phyloP scores from a whole-genome alignment of 2,888 invertebrate species.

The Ecliptopera silaceata region DNA sequence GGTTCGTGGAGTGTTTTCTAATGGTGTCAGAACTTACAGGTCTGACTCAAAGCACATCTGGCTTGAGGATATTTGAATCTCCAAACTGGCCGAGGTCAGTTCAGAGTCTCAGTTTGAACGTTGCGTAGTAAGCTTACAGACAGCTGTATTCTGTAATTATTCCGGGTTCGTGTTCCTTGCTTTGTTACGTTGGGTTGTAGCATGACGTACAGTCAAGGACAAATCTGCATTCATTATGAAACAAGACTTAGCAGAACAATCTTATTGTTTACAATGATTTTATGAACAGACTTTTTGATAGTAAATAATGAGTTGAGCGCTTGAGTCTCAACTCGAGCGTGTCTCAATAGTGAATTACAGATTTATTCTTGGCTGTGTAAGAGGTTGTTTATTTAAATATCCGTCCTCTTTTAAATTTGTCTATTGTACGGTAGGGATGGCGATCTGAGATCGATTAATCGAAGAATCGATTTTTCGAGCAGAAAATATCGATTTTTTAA shows the following conservation, averaged over 20 bases:
- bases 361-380: neutral
- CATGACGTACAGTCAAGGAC: neutral
- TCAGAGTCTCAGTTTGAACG: constrained; percentile 2
- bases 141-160: neutral
- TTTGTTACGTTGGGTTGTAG: neutral
- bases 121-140: neutral
- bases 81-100: neutral
- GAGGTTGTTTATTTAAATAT: constrained; percentile 8
- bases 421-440: too few species aligned
- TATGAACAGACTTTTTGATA: neutral
- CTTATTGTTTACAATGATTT: neutral
- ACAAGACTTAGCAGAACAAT: neutral
- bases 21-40: constrained; percentile 15
- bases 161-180: neutral
- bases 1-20: constrained; percentile 31
- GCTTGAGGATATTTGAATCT: neutral
- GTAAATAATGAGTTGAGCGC: neutral
- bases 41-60: neutral
- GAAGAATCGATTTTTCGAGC: too few species aligned
- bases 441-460: too few species aligned
- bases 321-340: neutral
- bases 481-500: too few species aligned
- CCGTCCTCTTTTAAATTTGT: constrained; percentile 9
- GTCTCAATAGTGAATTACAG: neutral
- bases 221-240: neutral